Base-by-base conservation (phyloP, 2,113 vertebrate species). In the Thymallus thymallus region DNA sequence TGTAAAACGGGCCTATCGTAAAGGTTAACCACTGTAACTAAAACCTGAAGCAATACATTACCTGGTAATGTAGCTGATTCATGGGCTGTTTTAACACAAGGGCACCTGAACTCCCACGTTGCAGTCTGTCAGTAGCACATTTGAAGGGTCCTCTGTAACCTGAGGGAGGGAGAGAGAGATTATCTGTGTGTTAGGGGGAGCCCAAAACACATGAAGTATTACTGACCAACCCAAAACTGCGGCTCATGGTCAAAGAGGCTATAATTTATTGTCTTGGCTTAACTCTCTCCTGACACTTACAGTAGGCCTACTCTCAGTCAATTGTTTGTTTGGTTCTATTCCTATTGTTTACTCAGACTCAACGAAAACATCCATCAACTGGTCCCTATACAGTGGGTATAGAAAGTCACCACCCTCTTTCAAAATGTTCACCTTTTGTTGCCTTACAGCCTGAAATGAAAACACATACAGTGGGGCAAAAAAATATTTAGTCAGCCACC, bases 331-430 rank as follows among this genome's bases (percentile, higher is more conserved):
- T 20, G 4, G 64, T 41, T 71, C 74, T 12, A 41, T 41, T 41
- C 70, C 55, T 74, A 76, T 10, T 80, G 71, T 84, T 88, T 88
- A 80, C 72, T 73, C 48, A n/a, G 69, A 85, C 78, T 26, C 16
- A 69, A 23, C 20, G 61, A 79, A 82, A 81, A 82, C 41, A 69
- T 64, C 65, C 48, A 76, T 66, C 9, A 9, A 12, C 35, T 41
- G 35, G 35, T 41, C 35, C 35, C 35, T 41, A 41, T 41, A n/a
- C n/a, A n/a, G n/a, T n/a, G n/a, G n/a, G n/a, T n/a, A n/a, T n/a
- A n/a, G n/a, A n/a, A n/a, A n/a, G n/a, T n/a, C n/a, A n/a, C n/a
- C n/a, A n/a, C n/a, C n/a, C n/a, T n/a, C n/a, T n/a, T n/a, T n/a
- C n/a, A n/a, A n/a, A n/a, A n/a, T n/a, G n/a, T n/a, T n/a, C n/a